Conservation (phyloP, 2,888 invertebrate species). For the Zaprionus bogoriensis region DNA sequence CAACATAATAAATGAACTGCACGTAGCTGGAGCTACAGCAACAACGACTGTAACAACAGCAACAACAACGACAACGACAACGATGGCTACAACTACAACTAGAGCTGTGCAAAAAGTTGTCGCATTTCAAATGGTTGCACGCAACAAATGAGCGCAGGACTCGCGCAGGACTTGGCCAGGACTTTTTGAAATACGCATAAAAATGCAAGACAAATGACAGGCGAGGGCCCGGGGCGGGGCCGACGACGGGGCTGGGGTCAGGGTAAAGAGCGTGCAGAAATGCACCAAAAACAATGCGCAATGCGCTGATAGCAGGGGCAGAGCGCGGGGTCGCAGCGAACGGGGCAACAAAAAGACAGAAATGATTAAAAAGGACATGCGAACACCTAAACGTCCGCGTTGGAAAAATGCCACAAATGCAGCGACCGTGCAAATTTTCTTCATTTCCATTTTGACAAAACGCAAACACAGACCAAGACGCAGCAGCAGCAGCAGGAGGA, state of each 20-base stretch:
- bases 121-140: constrained; percentile 80
- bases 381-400: constrained; percentile 77
- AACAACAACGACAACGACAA: constrained; percentile 8
- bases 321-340: too few relatives aligned
- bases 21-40: constrained; percentile 60
- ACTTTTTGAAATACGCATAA: constrained; percentile 77
- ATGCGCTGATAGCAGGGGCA: constrained; percentile 11
- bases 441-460: constrained; percentile 80
- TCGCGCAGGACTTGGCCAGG: constrained; percentile 59
- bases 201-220: constrained; percentile 76
- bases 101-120: constrained; percentile 69
- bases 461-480: constrained; percentile 67
- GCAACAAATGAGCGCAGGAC: constrained; percentile 77
- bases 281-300: constrained; percentile 74
- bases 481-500: constrained; percentile 5
- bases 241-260: constrained; percentile 21
- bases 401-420: constrained; percentile 78
- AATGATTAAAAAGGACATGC: constrained; percentile 78
- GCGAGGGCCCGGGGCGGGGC: constrained; percentile 23
- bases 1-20: constrained; percentile 79
- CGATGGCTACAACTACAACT: constrained; percentile 8
- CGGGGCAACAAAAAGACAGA: constrained; percentile 24
- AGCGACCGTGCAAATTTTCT: constrained; percentile 80
- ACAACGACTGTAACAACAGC: constrained; percentile 17
- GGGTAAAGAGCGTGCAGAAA: constrained; percentile 65